Evolutionary conservation across 2,888 invertebrate species (phyloP).

Genomic region (Luperina testacea): DNA sequence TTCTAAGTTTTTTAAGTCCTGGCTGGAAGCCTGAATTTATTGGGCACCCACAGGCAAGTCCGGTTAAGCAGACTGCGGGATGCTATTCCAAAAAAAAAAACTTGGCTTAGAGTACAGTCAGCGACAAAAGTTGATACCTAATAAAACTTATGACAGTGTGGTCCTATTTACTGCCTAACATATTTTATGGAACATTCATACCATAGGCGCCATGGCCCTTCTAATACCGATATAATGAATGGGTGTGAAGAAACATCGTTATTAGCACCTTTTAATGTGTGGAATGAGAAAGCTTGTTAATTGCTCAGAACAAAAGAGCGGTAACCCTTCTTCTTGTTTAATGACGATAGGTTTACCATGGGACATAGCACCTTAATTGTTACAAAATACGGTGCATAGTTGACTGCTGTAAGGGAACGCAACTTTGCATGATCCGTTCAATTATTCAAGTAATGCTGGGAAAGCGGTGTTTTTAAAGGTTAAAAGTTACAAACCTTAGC

Average conservation of each 20-base stretch:
- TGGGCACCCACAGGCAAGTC: no score
- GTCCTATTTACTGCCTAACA: not conserved
- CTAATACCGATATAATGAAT: not conserved
- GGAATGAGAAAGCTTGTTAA: conserved; percentile 14
- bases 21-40: no score
- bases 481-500: no score
- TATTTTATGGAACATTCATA: not conserved
- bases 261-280: conserved; percentile 11
- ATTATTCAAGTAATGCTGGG: not conserved
- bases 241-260: conserved; percentile 1
- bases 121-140: not conserved
- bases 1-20: no score
- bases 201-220: not conserved
- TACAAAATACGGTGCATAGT: not conserved
- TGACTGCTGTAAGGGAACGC: not conserved
- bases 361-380: not conserved
- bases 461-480: not conserved
- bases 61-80: no score
- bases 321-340: not conserved
- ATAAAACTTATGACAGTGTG: not conserved
- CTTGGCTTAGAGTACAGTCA: not conserved
- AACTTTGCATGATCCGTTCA: not conserved
- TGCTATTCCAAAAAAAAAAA: no score
- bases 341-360: not conserved
- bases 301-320: conserved; percentile 21